phyloP scores from a whole-genome alignment of 2,888 invertebrate species.

The Carpatolechia fugitivella region DNA sequence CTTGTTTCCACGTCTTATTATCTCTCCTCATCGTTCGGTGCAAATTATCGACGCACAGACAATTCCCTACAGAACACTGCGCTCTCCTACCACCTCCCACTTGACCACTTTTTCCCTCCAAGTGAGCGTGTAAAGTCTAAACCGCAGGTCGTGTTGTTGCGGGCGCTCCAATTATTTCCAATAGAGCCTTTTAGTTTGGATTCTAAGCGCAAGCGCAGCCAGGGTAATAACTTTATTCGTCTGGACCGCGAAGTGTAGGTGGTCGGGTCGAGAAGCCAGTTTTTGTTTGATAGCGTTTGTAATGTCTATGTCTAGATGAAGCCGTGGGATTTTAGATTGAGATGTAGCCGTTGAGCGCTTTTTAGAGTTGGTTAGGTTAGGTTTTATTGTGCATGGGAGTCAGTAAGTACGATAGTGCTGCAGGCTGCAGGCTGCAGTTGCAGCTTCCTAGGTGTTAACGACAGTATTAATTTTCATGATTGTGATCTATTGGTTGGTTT shows the following conservation, averaged over 20 bases:
- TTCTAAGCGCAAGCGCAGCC: background rate
- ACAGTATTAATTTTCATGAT: too few species aligned
- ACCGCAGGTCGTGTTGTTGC: slow-evolving; percentile 11
- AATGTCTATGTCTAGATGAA: too few species aligned
- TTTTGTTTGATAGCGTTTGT: background rate
- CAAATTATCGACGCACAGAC: too few species aligned
- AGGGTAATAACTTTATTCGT: slow-evolving; percentile 8
- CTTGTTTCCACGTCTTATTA: background rate
- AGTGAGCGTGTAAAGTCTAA: slow-evolving; percentile 8
- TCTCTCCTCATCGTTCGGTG: too few species aligned
- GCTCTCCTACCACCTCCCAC: background rate
- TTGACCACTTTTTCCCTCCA: background rate
- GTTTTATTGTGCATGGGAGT: too few species aligned
- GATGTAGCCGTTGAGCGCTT: too few species aligned
- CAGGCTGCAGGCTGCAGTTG: too few species aligned
- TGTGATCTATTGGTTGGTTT: too few species aligned
- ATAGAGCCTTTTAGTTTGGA: slow-evolving; percentile 12
- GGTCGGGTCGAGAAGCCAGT: slow-evolving; percentile 1
- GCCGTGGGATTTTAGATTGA: too few species aligned
- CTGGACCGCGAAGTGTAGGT: slow-evolving; percentile 5
- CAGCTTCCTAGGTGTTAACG: too few species aligned
- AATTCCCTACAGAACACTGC: background rate
- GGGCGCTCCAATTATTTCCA: slow-evolving; percentile 11
- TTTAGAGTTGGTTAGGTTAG: too few species aligned
- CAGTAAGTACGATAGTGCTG: too few species aligned